Conservation (phyloP, 2,797 vertebrate genomes). For the Acanthurus lineatus region DNA sequence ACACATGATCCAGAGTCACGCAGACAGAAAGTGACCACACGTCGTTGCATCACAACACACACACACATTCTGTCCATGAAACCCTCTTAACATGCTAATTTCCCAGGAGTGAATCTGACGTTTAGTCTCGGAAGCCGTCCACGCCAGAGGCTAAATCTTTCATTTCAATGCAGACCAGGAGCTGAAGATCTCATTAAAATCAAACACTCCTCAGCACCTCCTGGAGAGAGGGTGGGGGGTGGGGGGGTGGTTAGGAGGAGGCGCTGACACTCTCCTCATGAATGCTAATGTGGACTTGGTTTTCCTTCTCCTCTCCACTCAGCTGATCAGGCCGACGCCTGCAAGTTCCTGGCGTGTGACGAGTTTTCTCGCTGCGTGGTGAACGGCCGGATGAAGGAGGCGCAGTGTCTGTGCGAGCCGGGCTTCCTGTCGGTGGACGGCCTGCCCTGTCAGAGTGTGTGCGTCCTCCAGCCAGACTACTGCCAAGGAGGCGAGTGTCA, state of each 20-base stretch:
- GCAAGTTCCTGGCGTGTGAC: slow-evolving; percentile 92
- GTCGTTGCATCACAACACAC: background rate
- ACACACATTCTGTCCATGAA: background rate
- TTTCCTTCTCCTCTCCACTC: slow-evolving; percentile 43
- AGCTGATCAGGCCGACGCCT: slow-evolving; percentile 92
- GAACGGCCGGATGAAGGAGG: slow-evolving; percentile 85
- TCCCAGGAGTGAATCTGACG: slow-evolving; percentile 33
- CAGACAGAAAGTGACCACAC: slow-evolving; percentile 5
- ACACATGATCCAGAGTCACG: background rate
- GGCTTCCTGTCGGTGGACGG: slow-evolving; percentile 83
- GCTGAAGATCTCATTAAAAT: slow-evolving; percentile 67
- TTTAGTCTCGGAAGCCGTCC: slow-evolving; percentile 33
- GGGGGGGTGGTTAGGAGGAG: background rate
- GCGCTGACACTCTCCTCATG: slow-evolving; percentile 2
- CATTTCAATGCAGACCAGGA: slow-evolving; percentile 49
- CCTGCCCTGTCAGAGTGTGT: slow-evolving; percentile 87
- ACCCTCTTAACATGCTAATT: slow-evolving; percentile 19
- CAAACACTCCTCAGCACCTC: slow-evolving; percentile 44
- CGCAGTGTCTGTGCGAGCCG: slow-evolving; percentile 86
- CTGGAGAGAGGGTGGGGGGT: slow-evolving; percentile 9
- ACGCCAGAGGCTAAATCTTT: slow-evolving; percentile 33
- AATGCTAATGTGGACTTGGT: slow-evolving; percentile 33
- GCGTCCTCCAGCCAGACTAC: slow-evolving; percentile 76
- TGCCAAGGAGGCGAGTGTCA: slow-evolving; percentile 86
- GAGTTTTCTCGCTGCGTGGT: slow-evolving; percentile 86